Evolutionary conservation across 2,113 vertebrate genomes (phyloP).

Genomic region (Furnarius figulus): DNA sequence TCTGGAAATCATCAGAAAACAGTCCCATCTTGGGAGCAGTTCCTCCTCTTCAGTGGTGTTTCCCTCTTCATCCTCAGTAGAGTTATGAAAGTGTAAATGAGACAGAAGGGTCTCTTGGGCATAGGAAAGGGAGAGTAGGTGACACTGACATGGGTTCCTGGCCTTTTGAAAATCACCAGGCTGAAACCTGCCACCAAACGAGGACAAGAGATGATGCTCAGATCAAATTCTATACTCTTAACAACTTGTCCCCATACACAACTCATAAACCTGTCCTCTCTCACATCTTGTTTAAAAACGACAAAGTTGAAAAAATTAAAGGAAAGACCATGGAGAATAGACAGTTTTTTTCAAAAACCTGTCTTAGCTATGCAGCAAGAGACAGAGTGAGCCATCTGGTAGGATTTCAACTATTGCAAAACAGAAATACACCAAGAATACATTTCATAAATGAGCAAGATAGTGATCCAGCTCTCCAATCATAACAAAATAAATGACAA

Average conservation of each 20-base stretch:
- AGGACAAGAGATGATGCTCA: neutral
- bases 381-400: neutral
- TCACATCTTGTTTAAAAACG: neutral
- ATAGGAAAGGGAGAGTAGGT: rapidly evolving
- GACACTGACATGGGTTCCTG: rapidly evolving
- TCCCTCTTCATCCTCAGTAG: neutral
- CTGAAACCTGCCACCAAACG: neutral
- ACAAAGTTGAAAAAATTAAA: neutral
- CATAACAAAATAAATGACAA: neutral
- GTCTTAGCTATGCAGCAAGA: neutral
- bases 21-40: rapidly evolving
- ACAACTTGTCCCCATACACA: neutral
- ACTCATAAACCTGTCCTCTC: neutral
- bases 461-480: neutral
- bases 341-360: neutral
- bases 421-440: neutral
- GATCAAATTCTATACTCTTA: neutral
- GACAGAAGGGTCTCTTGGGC: neutral
- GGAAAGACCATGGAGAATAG: neutral
- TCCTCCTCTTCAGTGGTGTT: neutral
- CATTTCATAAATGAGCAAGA: neutral
- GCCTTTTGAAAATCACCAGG: neutral
- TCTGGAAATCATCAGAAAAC: neutral
- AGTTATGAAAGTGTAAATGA: neutral
- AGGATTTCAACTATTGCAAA: neutral